Evolutionary conservation across 1,140 invertebrate species (phyloP).

Genomic region (Drosophila paulistorum): DNA sequence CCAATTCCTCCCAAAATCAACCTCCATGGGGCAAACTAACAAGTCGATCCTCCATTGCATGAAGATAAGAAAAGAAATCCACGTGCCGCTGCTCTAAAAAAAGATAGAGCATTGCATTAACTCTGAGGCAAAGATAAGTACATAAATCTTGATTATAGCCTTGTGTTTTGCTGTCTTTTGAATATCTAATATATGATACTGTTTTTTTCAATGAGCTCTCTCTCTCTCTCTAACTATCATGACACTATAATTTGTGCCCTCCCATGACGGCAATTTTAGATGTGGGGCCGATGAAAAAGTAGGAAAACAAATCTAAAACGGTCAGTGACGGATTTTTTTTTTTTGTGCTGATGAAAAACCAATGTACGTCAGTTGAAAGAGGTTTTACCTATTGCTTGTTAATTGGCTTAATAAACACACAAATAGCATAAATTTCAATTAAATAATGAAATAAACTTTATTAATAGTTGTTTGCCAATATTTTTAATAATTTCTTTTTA

Average conservation of each 20-base stretch:
- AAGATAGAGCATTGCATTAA: no score
- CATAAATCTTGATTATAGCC: no score
- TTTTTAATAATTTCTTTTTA: constrained; percentile 1
- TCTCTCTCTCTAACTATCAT: no score
- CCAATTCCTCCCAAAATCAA: no score
- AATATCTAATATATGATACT: no score
- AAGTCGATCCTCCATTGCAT: no score
- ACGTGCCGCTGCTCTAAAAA: no score
- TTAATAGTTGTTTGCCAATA: constrained; percentile 9
- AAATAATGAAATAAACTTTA: constrained; percentile 6
- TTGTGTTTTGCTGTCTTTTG: no score
- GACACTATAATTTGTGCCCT: not conserved
- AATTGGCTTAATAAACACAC: constrained; percentile 4
- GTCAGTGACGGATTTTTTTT: not conserved
- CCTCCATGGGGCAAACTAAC: no score
- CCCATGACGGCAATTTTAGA: not conserved
- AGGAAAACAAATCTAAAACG: constrained; percentile 4
- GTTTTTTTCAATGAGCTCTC: not conserved
- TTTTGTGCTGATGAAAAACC: not conserved
- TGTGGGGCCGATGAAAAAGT: not conserved
- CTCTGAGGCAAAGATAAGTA: no score
- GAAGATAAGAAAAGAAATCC: no score
- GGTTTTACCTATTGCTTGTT: not conserved
- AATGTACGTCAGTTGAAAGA: not conserved
- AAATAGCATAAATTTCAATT: constrained; percentile 11